Evolutionary conservation across 2,888 invertebrate genomes (phyloP).

Genomic region (Rhagium mordax): DNA sequence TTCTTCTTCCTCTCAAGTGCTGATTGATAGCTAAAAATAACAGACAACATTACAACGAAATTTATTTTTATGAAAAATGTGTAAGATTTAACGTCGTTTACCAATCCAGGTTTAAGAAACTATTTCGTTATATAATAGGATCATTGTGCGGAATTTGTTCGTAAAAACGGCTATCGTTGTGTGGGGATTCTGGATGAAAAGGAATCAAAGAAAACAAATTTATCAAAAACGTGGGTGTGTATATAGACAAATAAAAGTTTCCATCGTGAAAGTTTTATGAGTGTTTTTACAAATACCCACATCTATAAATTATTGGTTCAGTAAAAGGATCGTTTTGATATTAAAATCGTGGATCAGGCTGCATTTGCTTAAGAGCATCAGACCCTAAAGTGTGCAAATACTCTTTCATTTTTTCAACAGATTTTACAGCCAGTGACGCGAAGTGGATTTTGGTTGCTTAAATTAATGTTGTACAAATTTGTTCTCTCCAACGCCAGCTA

Average conservation of each 20-base stretch:
- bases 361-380: not conserved
- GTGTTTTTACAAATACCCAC: not conserved
- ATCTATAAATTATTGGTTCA: not conserved
- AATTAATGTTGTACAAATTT: not conserved
- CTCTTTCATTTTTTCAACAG: not conserved
- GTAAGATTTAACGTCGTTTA: not conserved
- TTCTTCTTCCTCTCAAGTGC: too few species aligned
- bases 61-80: too few species aligned
- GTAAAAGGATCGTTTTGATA: not conserved
- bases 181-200: not conserved
- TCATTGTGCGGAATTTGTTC: not conserved
- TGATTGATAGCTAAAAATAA: too few species aligned
- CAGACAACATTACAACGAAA: too few species aligned
- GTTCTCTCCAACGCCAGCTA: not conserved
- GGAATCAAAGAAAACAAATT: conserved; percentile 1
- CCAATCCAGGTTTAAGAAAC: not conserved
- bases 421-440: not conserved
- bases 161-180: not conserved
- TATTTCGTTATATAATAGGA: not conserved
- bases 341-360: not conserved
- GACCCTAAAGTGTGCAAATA: not conserved
- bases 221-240: not conserved
- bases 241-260: not conserved
- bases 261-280: not conserved
- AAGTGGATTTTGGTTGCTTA: not conserved